Evolutionary conservation across 2,797 vertebrate genomes (phyloP).

Genomic region (Lophius americanus): DNA sequence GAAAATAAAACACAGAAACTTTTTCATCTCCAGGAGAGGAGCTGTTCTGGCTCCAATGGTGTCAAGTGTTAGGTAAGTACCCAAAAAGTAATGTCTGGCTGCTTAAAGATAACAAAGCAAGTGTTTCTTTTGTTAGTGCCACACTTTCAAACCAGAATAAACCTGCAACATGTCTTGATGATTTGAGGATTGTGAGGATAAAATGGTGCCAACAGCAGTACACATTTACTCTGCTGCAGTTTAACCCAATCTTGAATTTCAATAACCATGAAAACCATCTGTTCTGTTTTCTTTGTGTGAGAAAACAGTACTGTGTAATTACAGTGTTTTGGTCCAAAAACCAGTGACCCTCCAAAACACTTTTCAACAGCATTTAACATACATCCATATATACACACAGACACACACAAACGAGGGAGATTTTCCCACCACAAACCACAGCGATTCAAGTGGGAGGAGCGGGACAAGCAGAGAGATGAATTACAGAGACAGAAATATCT

Average conservation of each 20-base stretch:
- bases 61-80: constrained; percentile 38
- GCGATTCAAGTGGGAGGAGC: constrained; percentile 74
- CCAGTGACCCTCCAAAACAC: constrained; percentile 72
- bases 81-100: constrained; percentile 23
- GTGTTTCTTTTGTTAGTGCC: constrained; percentile 23
- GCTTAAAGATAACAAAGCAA: constrained; percentile 20
- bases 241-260: constrained; percentile 21
- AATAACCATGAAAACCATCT: too few relatives aligned
- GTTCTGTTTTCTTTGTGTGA: constrained; percentile 34
- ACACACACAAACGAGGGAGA: constrained; percentile 37
- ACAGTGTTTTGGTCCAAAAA: constrained; percentile 55
- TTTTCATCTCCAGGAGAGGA: background rate
- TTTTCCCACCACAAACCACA: constrained; percentile 78
- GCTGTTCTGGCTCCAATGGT: constrained; percentile 29
- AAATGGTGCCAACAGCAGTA: constrained; percentile 17
- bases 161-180: constrained; percentile 17
- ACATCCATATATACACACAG: constrained; percentile 23
- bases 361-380: constrained; percentile 42
- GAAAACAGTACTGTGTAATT: constrained; percentile 53
- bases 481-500: constrained; percentile 78
- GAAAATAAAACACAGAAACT: constrained; percentile 17
- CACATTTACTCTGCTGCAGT: constrained; percentile 37
- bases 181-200: constrained; percentile 33
- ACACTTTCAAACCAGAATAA: constrained; percentile 16
- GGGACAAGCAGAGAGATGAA: constrained; percentile 66